phyloP scores from a whole-genome alignment of 2,113 vertebrate species.

The Oncorhynchus gorbuscha region DNA sequence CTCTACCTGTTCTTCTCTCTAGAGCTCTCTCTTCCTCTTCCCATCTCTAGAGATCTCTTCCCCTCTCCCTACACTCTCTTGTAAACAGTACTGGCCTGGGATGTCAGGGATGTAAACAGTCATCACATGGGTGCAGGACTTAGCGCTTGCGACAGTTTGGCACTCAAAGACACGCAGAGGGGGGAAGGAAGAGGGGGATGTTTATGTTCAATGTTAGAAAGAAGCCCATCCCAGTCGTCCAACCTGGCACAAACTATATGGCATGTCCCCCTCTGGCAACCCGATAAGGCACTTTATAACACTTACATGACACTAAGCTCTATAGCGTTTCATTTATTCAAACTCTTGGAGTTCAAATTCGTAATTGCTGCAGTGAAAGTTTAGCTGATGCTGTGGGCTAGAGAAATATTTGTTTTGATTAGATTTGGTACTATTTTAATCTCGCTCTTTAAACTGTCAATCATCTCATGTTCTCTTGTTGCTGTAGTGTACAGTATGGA shows the following conservation, averaged over 20 bases:
- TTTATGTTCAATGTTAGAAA: no score
- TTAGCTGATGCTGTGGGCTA: not conserved
- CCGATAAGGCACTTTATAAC: slow-evolving; percentile 20
- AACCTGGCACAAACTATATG: not conserved
- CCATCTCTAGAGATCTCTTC: not conserved
- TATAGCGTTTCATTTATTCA: not conserved
- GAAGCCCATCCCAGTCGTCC: no score
- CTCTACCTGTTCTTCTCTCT: not conserved
- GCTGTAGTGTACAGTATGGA: not conserved
- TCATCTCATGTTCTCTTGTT: not conserved
- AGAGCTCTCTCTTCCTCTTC: not conserved
- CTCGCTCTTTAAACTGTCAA: not conserved
- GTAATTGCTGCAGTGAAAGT: not conserved
- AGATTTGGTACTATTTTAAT: not conserved
- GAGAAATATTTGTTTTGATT: not conserved
- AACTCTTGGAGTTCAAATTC: slow-evolving; percentile 6
- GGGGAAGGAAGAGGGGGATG: no score
- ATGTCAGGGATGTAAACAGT: slow-evolving; percentile 28
- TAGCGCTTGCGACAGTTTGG: not conserved
- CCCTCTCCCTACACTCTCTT: not conserved
- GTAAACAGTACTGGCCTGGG: slow-evolving; percentile 36
- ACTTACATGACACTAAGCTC: not conserved
- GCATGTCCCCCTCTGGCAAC: not conserved
- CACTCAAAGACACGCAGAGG: not conserved
- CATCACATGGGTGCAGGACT: not conserved